Base-by-base conservation (phyloP, 53 echinoderm and acorn worm genomes). In the Luidia sarsii region DNA sequence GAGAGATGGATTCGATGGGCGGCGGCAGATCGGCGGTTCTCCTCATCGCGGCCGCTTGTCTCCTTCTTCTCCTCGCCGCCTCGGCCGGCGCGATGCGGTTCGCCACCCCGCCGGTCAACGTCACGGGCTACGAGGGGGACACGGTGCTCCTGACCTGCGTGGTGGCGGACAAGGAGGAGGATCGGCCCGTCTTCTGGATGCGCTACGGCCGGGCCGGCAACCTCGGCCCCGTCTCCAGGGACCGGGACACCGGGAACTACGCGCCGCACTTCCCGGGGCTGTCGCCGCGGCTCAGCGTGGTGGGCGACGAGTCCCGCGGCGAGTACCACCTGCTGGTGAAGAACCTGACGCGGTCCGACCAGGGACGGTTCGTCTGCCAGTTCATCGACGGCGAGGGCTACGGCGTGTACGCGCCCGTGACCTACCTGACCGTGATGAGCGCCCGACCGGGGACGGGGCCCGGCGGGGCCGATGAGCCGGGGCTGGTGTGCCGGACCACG, bases 291-390 rank as follows among this genome's bases (percentile, higher is more conserved):
- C 38, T 94, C 0, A 46, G 75, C 0, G 56, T 94, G 0, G 64
- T 65, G 2, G 85, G 94, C 2, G 80, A 86, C 22, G 51, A 46
- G 23, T 66, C 45, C 3, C 57, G 62, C 0, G 86, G 79, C 18
- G 92, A 83, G 22, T 87, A 87, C 48, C 66, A 77, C 37, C 75
- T 85, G 24, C 68, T 52, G 43, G 90, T 94, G 4, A 38, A 36
- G 7, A 56, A 94, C 41, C 36, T 94, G 24, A 52, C 11, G 0
- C 3, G 66, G 43, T 22, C 51, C 0, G 90, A 90, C 22, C 64
- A 90, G 24, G 84, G 87, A 24, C 63, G 68, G 33, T 94, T 87
- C 49, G 68, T 82, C 22, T 94, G 87, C 46, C 48, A 74, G 21
- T 74, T 75, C 6, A 27, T 48, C 5, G 60, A 86, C 33, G 48